phyloP scores from a whole-genome alignment of 2,888 invertebrate genomes.

The Sialis fuliginosa region DNA sequence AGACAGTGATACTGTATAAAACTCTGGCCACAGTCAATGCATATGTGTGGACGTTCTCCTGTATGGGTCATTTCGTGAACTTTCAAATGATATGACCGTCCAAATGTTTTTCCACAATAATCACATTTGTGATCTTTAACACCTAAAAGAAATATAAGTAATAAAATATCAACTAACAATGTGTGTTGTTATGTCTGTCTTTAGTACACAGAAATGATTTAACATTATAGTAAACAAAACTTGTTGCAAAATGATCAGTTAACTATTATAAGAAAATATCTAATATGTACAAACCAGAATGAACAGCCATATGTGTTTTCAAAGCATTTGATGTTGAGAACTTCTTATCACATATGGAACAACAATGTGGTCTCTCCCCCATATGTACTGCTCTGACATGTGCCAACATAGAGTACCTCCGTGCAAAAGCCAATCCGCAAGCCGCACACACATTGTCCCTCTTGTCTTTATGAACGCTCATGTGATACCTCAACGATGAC shows the following conservation, averaged over 20 bases:
- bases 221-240: too few relatives aligned
- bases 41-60: constrained; percentile 31
- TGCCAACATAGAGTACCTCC: background rate
- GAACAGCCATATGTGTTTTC: background rate
- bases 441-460: background rate
- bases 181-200: too few relatives aligned
- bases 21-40: constrained; percentile 32
- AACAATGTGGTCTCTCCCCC: background rate
- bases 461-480: background rate
- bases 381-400: background rate
- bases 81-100: constrained; percentile 29
- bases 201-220: too few relatives aligned
- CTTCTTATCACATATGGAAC: background rate
- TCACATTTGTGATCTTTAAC: constrained; percentile 22
- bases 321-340: background rate
- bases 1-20: constrained; percentile 35
- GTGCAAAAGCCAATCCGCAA: background rate
- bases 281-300: background rate
- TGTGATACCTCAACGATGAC: background rate
- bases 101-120: constrained; percentile 31
- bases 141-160: constrained; percentile 4
- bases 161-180: constrained; percentile 11
- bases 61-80: constrained; percentile 34
- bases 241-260: background rate
- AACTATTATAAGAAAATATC: too few relatives aligned